phyloP scores from a whole-genome alignment of 2,888 invertebrate species.

The Drosophila stalkeri region DNA sequence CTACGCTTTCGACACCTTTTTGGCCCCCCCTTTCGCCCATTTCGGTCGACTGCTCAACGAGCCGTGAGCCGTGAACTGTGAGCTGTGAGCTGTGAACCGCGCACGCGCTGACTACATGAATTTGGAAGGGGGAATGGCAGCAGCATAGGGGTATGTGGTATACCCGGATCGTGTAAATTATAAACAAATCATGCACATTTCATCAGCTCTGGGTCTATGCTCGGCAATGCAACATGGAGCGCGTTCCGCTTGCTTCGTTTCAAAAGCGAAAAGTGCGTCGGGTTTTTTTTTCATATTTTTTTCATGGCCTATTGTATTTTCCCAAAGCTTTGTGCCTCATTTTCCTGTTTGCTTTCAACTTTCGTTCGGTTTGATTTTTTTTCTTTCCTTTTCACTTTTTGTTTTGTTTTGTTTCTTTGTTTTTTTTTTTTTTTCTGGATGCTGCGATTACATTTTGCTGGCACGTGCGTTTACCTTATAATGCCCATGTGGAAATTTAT shows the following conservation, averaged over 20 bases:
- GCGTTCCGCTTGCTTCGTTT: slow-evolving; percentile 66
- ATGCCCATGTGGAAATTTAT: slow-evolving; percentile 64
- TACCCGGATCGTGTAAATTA: slow-evolving; percentile 60
- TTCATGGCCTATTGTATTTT: slow-evolving; percentile 53
- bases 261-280: slow-evolving; percentile 74
- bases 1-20: slow-evolving; percentile 71
- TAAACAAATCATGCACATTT: slow-evolving; percentile 70
- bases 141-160: neutral
- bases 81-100: slow-evolving; percentile 48
- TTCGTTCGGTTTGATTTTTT: slow-evolving; percentile 56
- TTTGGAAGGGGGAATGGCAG: slow-evolving; percentile 1
- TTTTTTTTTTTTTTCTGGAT: slow-evolving; percentile 40
- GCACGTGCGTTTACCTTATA: slow-evolving; percentile 56
- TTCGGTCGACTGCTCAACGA: slow-evolving; percentile 50
- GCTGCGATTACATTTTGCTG: slow-evolving; percentile 46
- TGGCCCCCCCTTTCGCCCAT: slow-evolving; percentile 10
- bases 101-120: slow-evolving; percentile 41
- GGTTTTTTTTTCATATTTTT: slow-evolving; percentile 14
- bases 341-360: slow-evolving; percentile 52
- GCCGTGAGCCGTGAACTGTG: slow-evolving; percentile 47
- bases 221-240: slow-evolving; percentile 32
- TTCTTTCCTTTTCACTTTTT: slow-evolving; percentile 15
- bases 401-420: slow-evolving; percentile 41
- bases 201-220: slow-evolving; percentile 54
- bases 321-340: slow-evolving; percentile 34